Percentiles rank a stretch among this genome's conserved stretches.
Conservation (phyloP, 2,113 vertebrate genomes). For the Phainopepla nitens region DNA sequence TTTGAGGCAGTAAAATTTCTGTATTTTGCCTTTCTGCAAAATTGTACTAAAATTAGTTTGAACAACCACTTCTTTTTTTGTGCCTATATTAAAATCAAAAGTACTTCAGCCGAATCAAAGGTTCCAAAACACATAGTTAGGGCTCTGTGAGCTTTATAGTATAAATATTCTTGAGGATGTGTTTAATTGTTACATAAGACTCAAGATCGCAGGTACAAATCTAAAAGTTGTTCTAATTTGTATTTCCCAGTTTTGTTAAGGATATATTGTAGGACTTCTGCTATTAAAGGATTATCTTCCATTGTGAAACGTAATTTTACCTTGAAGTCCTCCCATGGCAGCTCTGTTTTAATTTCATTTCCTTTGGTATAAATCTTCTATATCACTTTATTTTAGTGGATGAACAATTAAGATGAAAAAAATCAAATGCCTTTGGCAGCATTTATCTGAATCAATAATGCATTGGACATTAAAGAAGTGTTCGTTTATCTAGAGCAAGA, state of each 20-base stretch:
- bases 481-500: background rate
- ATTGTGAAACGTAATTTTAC: background rate
- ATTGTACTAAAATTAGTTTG: background rate
- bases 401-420: background rate
- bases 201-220: background rate
- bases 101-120: background rate
- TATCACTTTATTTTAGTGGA: background rate
- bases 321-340: background rate
- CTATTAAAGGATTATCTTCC: background rate
- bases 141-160: background rate
- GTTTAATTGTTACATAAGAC: background rate
- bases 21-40: background rate
- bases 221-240: background rate
- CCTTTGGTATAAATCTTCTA: background rate
- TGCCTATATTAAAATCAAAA: background rate
- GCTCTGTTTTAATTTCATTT: background rate
- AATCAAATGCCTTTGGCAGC: background rate
- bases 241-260: background rate
- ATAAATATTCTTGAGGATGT: background rate
- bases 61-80: background rate
- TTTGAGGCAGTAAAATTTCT: background rate
- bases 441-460: background rate
- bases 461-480: background rate
- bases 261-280: background rate
- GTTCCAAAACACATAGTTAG: background rate